Evolutionary conservation across 2,888 invertebrate species (phyloP), one percentile per base, ranked within the genome.

Genomic region (Pristionchus mayeri): DNA sequence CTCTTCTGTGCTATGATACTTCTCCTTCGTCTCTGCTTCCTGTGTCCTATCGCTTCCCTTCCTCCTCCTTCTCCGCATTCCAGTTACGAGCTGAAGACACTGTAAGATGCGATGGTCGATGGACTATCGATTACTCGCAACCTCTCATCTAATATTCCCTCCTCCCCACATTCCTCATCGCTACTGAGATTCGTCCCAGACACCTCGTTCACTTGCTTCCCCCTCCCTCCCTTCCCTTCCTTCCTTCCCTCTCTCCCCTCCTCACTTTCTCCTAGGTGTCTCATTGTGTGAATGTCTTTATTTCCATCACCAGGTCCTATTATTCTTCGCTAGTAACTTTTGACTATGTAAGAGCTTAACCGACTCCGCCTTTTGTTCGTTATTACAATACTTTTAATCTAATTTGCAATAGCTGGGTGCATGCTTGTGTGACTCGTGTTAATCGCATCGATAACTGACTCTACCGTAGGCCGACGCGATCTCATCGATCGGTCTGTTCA

Each of bases 361-460:
- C 44, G 40, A 71, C 40, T 7, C 24, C 40, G 18, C 40, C 16
- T 40, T 21, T 71, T 21, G 27, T 52, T 76, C 75, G n/a, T n/a
- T n/a, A 75, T 75, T 75, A 75, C 44, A 75, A 44, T 75, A 75
- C 48, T 76, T 40, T 76, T 52, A 76, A 76, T 76, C 48, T 48
- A 76, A 76, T 76, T 76, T 76, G 76, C 50, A 52, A 48, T 50
- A 50, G 76, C 76, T 50, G 50, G 34, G 76, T 50, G 76, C 48
- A 76, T 37, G 67, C 4, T 54, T 54, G 16, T 54, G 3, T 16
- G n/a, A 54, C n/a, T 54, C 16, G 16, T 54, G 54, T 21, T 54
- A 13, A 54, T n/a, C 54, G 16, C 6, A 67, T 71, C 63, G 63
- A 63, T 63, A 37, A 63, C 63, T 63, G 63, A 63, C 63, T 63